A percentile compares a stretch with the other conserved stretches of the same genome.
phyloP scores from a whole-genome alignment of 2,797 vertebrate genomes.

The Harpagifer antarcticus region DNA sequence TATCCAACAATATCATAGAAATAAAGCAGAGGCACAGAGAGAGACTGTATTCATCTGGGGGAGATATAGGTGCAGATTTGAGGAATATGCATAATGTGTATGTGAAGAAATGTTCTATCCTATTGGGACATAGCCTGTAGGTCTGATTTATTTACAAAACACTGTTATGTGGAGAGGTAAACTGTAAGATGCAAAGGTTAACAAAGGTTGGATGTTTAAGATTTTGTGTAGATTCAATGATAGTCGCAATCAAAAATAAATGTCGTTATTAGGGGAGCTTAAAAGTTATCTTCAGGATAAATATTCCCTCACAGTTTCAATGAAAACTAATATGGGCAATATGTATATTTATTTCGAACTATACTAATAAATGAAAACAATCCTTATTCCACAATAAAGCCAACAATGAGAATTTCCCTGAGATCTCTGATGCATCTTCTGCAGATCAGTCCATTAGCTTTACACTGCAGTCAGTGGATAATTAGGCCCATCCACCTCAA shows the following conservation, averaged over 20 bases:
- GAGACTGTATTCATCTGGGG: not conserved
- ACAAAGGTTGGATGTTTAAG: too few species aligned
- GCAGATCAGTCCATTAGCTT: constrained; percentile 53
- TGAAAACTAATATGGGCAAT: not conserved
- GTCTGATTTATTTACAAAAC: too few species aligned
- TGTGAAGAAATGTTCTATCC: too few species aligned
- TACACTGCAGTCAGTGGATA: constrained; percentile 59
- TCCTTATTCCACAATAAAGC: constrained; percentile 1
- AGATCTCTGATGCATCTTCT: constrained; percentile 18
- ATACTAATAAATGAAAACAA: constrained; percentile 10
- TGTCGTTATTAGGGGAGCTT: too few species aligned
- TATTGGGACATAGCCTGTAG: too few species aligned
- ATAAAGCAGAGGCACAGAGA: not conserved
- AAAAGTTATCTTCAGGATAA: too few species aligned
- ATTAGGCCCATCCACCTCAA: constrained; percentile 78
- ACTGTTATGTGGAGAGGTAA: too few species aligned
- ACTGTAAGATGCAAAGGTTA: too few species aligned
- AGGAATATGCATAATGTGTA: not conserved
- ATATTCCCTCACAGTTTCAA: not conserved
- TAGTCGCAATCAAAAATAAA: too few species aligned
- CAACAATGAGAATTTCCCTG: constrained; percentile 26
- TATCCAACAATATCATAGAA: not conserved
- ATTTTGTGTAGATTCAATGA: too few species aligned
- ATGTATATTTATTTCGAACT: not conserved
- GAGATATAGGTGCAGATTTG: not conserved